phyloP scores from a whole-genome alignment of 2,888 invertebrate genomes.

The Drosophila rellima region DNA sequence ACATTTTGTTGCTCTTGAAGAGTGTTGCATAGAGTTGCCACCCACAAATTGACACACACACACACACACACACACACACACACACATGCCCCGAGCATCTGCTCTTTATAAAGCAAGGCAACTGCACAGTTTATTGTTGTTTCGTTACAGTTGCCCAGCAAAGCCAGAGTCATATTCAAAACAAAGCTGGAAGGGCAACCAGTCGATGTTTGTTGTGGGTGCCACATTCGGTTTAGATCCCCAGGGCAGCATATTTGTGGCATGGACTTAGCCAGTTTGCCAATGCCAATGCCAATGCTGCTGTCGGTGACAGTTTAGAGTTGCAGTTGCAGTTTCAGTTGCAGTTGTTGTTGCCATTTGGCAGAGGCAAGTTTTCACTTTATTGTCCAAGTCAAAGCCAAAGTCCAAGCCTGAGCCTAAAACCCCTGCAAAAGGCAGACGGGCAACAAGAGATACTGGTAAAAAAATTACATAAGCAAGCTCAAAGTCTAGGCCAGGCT shows the following conservation, averaged over 20 bases:
- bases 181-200: slow-evolving; percentile 34
- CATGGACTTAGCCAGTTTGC: slow-evolving; percentile 56
- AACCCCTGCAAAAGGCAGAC: slow-evolving; percentile 33
- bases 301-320: slow-evolving; percentile 40
- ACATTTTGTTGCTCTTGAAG: slow-evolving; percentile 24
- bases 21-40: slow-evolving; percentile 12
- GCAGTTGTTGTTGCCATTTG: slow-evolving; percentile 48
- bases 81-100: slow-evolving; percentile 27
- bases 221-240: slow-evolving; percentile 38
- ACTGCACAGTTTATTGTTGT: slow-evolving; percentile 49
- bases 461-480: slow-evolving; percentile 67
- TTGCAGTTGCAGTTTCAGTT: slow-evolving; percentile 22
- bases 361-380: slow-evolving; percentile 67
- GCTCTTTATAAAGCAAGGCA: slow-evolving; percentile 40
- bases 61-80: too few relatives aligned
- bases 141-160: slow-evolving; percentile 47
- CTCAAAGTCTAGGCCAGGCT: slow-evolving; percentile 63
- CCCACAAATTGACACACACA: too few relatives aligned
- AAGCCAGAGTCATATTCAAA: slow-evolving; percentile 20
- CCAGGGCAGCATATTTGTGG: slow-evolving; percentile 62
- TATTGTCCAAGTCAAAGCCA: slow-evolving; percentile 68
- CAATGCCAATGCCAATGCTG: slow-evolving; percentile 40
- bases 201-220: slow-evolving; percentile 57
- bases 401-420: slow-evolving; percentile 65
- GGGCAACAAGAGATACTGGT: slow-evolving; percentile 2